phyloP scores from a whole-genome alignment of 1,140 invertebrate species.

The Vanessa atalanta region DNA sequence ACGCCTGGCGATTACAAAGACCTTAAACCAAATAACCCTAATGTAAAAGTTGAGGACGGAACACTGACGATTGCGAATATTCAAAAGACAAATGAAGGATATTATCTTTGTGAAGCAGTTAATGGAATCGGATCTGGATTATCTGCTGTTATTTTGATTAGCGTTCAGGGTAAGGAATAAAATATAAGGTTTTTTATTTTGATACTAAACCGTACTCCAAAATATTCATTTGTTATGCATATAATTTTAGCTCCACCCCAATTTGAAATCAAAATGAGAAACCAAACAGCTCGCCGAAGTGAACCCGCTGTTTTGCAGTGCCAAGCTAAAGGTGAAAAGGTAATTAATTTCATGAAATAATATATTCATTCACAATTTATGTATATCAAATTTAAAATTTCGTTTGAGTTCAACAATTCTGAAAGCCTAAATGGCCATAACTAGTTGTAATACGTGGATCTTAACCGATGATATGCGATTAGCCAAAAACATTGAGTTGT shows the following conservation, averaged over 20 bases:
- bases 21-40: constrained; percentile 92
- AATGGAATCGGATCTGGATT: constrained; percentile 97
- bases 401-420: no score
- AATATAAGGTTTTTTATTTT: background rate
- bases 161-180: constrained; percentile 89
- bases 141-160: constrained; percentile 95
- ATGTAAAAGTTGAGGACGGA: constrained; percentile 95
- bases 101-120: constrained; percentile 97
- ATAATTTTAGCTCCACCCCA: constrained; percentile 90
- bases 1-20: constrained; percentile 95
- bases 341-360: constrained; percentile 35
- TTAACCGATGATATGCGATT: no score
- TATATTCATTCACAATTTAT: constrained; percentile 4
- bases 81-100: constrained; percentile 95
- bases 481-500: no score
- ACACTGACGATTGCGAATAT: constrained; percentile 90
- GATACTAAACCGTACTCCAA: background rate
- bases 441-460: no score
- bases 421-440: no score
- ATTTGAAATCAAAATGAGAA: constrained; percentile 94
- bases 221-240: constrained; percentile 5
- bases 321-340: constrained; percentile 96
- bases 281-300: constrained; percentile 93
- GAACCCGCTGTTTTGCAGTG: constrained; percentile 96
- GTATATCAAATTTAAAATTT: no score